These are phyloP conservation scores for Diaperis boleti DNA, from an alignment of 2,888 invertebrate species.

Conservation along the genomic window DNA sequence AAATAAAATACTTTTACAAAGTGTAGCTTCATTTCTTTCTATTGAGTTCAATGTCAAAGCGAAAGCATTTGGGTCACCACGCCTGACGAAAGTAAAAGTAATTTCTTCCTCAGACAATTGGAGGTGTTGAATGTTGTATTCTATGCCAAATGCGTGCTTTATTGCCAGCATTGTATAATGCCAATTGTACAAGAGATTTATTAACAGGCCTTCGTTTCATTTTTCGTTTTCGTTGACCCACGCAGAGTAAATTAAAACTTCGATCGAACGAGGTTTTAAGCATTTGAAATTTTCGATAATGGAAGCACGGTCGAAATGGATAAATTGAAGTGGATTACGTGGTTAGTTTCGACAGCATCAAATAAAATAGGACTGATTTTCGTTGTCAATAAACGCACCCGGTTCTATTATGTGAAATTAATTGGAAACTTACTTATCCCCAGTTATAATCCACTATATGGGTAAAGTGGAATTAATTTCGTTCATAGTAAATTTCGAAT, in stretches of 20 bases:
- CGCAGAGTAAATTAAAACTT: slow-evolving; percentile 17
- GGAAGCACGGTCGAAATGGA: slow-evolving; percentile 1
- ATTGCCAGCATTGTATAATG: neutral
- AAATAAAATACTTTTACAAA: slow-evolving; percentile 23
- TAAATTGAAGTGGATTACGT: slow-evolving; percentile 17
- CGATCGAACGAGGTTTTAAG: neutral
- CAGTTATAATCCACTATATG: slow-evolving; percentile 5
- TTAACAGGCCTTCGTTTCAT: too few relatives aligned
- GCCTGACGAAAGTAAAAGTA: slow-evolving; percentile 35
- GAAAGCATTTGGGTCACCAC: slow-evolving; percentile 26
- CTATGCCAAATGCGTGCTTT: neutral
- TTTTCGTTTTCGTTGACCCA: neutral
- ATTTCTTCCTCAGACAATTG: slow-evolving; percentile 37
- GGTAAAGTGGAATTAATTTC: slow-evolving; percentile 12
- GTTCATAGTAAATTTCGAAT: slow-evolving; percentile 3
- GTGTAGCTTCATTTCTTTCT: slow-evolving; percentile 21
- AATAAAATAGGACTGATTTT: slow-evolving; percentile 22
- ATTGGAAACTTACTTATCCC: slow-evolving; percentile 30
- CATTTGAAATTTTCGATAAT: slow-evolving; percentile 9
- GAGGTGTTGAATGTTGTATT: slow-evolving; percentile 8
- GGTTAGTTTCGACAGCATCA: slow-evolving; percentile 22
- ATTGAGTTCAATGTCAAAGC: slow-evolving; percentile 40
- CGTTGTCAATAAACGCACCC: slow-evolving; percentile 17
- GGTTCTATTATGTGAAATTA: slow-evolving; percentile 16
- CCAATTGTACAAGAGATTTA: neutral